A percentile compares a stretch with the other conserved stretches of the same genome.
Evolutionary conservation across 2,888 invertebrate species (phyloP).

Genomic region (Dicranocentrus wangi): DNA sequence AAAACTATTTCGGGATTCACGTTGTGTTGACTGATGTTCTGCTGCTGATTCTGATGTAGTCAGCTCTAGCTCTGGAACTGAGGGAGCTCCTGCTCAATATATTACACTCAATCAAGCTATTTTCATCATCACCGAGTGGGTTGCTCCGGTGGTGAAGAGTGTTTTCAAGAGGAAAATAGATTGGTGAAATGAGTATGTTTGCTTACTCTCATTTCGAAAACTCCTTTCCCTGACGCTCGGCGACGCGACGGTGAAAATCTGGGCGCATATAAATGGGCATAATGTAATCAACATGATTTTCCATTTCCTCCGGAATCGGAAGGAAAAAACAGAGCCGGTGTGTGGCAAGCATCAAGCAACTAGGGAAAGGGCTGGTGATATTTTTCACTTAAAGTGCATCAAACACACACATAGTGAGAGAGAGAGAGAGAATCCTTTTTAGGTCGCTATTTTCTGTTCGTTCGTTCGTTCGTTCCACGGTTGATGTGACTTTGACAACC

Average conservation of each 20-base stretch:
- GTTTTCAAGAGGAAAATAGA: not conserved
- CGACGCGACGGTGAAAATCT: not conserved
- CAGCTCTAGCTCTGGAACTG: no score
- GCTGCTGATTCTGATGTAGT: no score
- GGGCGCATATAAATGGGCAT: not conserved
- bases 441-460: not conserved
- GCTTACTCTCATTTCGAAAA: not conserved
- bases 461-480: not conserved
- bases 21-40: no score
- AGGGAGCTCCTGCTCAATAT: no score
- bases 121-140: not conserved
- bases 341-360: not conserved
- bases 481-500: slow-evolving; percentile 59
- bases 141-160: not conserved
- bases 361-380: not conserved
- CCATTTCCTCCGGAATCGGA: not conserved
- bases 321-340: not conserved
- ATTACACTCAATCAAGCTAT: not conserved
- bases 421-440: not conserved
- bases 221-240: slow-evolving; percentile 1
- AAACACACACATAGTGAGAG: not conserved
- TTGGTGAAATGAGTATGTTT: slow-evolving; percentile 13
- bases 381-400: slow-evolving; percentile 1
- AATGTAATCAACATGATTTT: slow-evolving; percentile 23
- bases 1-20: no score